Base-by-base conservation (phyloP, 1,140 invertebrate species). In the Drosophila navojoa region DNA sequence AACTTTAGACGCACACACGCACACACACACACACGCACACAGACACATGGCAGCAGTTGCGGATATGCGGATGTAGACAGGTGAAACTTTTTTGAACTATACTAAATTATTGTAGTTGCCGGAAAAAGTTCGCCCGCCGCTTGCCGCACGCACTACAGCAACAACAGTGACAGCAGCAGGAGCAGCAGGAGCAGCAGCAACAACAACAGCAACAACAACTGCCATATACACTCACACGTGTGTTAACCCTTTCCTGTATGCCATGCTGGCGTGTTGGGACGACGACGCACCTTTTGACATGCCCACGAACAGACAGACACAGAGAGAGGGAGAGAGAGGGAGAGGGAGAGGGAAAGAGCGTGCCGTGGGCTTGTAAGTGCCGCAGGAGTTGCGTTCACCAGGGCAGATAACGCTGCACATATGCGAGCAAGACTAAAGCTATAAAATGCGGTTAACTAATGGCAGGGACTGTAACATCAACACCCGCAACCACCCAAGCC, bases 91-190 rank as follows among this genome's bases (percentile, higher is more conserved):
- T 59, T 84, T 87, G 77, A 87, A 87, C 84, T 87, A 84, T 89
- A 87, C 84, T 87, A 89, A 87, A 87, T 87, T 87, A 87, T 87
- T 87, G 84, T 89, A 87, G 84, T 84, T 87, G 79, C 73, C 73
- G 77, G 64, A 76, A 82, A 85, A 86, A 77, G 77, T 86, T 78
- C 54, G 25, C 52, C 58, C 15, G 35, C 63, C 45, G 40, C 44
- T 35, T 38, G 59, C 62, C 45, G 40, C 44, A 40, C 44, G 59
- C 62, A 47, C 19, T 22, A 22, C 19, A 22, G 19, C 19, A 22
- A 22, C 19, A 22, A 22, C 19, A 22, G 19, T 22, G 19, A 22
- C 19, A 22, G 19, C 19, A 19, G 19, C 19, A 19, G 19, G 1
- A 19, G 19, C 19, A 19, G 19, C 44, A n/a, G 16, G 22, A 54